These are phyloP conservation scores for Diceros bicornis DNA, from an alignment of 2,797 vertebrate genomes.

Conservation along the genomic window DNA sequence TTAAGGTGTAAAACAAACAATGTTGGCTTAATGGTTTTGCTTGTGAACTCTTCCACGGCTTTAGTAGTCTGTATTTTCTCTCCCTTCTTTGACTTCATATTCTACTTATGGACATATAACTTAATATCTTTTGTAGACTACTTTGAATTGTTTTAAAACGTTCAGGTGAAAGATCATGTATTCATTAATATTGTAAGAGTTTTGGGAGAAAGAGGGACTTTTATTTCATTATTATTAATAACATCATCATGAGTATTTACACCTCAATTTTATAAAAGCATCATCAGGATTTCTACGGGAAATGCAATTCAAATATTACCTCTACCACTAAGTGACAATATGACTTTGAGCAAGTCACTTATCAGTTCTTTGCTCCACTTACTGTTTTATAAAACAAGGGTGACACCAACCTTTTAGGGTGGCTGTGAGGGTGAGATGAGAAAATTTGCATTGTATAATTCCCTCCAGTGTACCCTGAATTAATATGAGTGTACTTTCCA, in stretches of 20 bases:
- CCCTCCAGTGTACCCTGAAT: not conserved
- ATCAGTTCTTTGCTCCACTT: not conserved
- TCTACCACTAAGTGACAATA: not conserved
- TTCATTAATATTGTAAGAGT: not conserved
- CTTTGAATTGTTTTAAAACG: not conserved
- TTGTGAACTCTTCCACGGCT: not conserved
- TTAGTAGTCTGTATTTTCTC: not conserved
- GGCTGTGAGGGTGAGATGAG: accelerated
- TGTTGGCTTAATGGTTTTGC: not conserved
- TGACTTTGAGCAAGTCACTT: not conserved
- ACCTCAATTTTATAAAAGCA: not conserved
- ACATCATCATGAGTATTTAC: not conserved
- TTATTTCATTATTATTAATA: not conserved
- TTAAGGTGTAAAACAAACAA: not conserved
- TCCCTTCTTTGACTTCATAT: not conserved
- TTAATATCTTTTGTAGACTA: not conserved
- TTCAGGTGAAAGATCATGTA: not conserved
- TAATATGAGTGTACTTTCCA: not conserved
- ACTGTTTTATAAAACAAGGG: not conserved
- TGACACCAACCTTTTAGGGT: not conserved
- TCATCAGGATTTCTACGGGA: not conserved
- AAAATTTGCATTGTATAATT: not conserved
- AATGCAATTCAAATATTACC: not conserved
- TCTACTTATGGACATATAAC: not conserved
- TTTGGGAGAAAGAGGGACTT: accelerated